phyloP scores from a whole-genome alignment of 2,113 vertebrate genomes.

The Chionis minor region DNA sequence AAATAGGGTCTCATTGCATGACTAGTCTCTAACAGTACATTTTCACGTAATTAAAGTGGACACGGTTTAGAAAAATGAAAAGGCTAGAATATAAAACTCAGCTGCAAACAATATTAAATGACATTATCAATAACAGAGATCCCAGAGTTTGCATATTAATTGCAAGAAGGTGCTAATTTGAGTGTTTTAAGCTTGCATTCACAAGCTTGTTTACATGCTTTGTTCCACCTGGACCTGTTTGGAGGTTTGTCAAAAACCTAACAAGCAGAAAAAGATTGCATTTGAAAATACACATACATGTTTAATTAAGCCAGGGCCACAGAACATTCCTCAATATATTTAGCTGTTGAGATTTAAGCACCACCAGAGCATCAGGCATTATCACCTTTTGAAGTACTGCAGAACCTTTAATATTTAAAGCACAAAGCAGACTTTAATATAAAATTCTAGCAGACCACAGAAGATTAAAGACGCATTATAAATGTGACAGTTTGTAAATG shows the following conservation, averaged over 20 bases:
- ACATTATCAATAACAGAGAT: slow-evolving; percentile 76
- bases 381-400: slow-evolving; percentile 91
- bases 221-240: slow-evolving; percentile 95
- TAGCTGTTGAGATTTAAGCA: slow-evolving; percentile 84
- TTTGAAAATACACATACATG: slow-evolving; percentile 92
- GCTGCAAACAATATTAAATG: slow-evolving; percentile 69
- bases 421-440: slow-evolving; percentile 83
- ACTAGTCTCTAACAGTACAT: slow-evolving; percentile 43
- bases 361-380: slow-evolving; percentile 85
- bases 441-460: slow-evolving; percentile 81
- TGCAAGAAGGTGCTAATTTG: slow-evolving; percentile 92
- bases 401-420: slow-evolving; percentile 95
- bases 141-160: slow-evolving; percentile 85
- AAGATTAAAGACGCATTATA: slow-evolving; percentile 83
- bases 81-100: slow-evolving; percentile 60
- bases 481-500: slow-evolving; percentile 86
- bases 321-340: slow-evolving; percentile 81
- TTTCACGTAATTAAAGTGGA: slow-evolving; percentile 75
- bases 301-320: slow-evolving; percentile 94
- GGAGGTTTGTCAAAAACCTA: slow-evolving; percentile 94
- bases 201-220: slow-evolving; percentile 93
- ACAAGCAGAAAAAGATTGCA: slow-evolving; percentile 90
- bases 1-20: slow-evolving; percentile 59
- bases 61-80: slow-evolving; percentile 64
- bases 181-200: slow-evolving; percentile 89